Evolutionary conservation across 2,113 vertebrate genomes (phyloP), one percentile per base, ranked within the genome.

Genomic region (Crotalus viridis): DNA sequence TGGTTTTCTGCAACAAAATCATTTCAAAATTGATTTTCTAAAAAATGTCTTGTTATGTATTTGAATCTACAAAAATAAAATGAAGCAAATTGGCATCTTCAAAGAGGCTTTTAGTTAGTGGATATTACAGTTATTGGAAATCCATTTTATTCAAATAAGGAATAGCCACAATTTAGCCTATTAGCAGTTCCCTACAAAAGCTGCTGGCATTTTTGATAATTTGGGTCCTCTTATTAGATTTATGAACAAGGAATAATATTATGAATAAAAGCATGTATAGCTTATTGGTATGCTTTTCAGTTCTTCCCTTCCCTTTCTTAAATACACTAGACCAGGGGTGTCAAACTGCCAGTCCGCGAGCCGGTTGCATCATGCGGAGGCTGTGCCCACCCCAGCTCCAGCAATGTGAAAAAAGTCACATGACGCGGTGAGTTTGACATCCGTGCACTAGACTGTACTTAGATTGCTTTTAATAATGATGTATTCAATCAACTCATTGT

Each of bases 71-170:
- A 91, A 91, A 86, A 91, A 86, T 26, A 46, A 39, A 91, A 9
- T 87, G 81, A 61, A 59, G 26, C 54, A 91, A 91, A 91, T 28
- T 91, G 90, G 56, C 26, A 87, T 28, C 10, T 87, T 90, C 81
- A 57, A 57, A 22, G 43, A 46, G 10, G 17, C 26, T 90, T 90
- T 90, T 52, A 81, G 89, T 33, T 85, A 86, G 8, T 57, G 21
- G 22, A 86, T 43, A 86, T 91, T 59, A 56, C 46, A 85, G 81
- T 48, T n/a, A 86, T 91, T 59, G 55, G 55, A 91, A 91, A 91
- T 91, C 74, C 39, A 91, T 86, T 13, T 17, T 56, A 85, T 87
- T 87, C 86, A 46, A 26, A 91, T 22, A 61, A 43, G 48, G 26
- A 28, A 19, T 46, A 59, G 54, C 39, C 54, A 59, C 43, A 86